Base-by-base conservation (phyloP, 2,113 vertebrate genomes). In the Semnornis frantzii region DNA sequence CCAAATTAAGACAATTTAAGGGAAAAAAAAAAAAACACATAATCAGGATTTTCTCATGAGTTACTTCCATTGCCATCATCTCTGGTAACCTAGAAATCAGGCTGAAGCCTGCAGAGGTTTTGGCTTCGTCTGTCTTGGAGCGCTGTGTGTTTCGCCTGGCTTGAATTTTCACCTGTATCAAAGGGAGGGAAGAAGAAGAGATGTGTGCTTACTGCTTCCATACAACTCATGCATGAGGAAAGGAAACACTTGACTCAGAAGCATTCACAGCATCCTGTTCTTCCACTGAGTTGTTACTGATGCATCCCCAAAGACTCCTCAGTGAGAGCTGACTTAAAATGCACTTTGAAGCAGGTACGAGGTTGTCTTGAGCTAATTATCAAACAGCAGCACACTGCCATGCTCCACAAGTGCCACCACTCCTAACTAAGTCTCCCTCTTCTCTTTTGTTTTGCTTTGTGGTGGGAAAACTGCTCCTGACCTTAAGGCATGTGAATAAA, bases 291-390 rank as follows among this genome's bases (percentile, higher is more conserved):
- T 87, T 92, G 82, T 93, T 95, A 87, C 84, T 89, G 92, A 88
- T 91, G 78, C 70, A 58, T 95, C 91, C 91, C 92, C 80, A 69
- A 96, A 96, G 90, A 94, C 66, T 37, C 17, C 62, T 87, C 37
- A 62, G 34, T 83, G 75, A 77, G 92, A 94, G 94, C 59, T 91
- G 96, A 90, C 91, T 94, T 95, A 94, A 95, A 96, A 97, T 92
- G 73, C 92, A n/a, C 90, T 94, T 97, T 93, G 74, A 95, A 89
- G 90, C 58, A 89, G 62, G 48, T 91, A 20, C 30, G 82, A 95
- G 85, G 73, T 94, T 92, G 73, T 92, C 82, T 95, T 84, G 82
- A 97, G 91, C 91, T 97, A 97, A 97, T 98, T 97, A 90, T 80
- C 76, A 95, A 83, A 73, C 79, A 96, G 92, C 54, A 96, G 69